phyloP scores from a whole-genome alignment of 2,113 vertebrate species.

The Macaca nemestrina region DNA sequence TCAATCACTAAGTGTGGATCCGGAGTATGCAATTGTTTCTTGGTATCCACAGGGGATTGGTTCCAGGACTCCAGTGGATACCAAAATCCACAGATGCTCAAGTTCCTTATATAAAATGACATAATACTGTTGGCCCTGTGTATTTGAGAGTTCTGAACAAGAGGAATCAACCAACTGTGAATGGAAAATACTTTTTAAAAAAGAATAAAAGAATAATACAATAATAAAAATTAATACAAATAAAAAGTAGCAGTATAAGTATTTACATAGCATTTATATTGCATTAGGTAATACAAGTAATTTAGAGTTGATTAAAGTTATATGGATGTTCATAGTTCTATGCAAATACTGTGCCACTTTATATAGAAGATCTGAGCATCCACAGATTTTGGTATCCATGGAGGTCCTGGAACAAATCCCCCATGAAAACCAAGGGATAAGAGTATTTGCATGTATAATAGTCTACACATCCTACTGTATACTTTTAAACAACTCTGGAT shows the following conservation, averaged over 20 bases:
- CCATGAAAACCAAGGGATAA: background rate
- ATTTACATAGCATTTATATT: background rate
- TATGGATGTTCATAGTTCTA: background rate
- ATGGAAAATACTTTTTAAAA: background rate
- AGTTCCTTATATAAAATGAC: background rate
- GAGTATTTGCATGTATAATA: background rate
- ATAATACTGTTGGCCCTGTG: background rate
- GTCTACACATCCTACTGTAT: background rate
- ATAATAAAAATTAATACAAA: background rate
- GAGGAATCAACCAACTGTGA: background rate
- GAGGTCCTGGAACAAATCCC: background rate
- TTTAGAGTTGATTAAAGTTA: background rate
- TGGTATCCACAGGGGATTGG: background rate
- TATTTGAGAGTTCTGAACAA: background rate
- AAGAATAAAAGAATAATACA: background rate
- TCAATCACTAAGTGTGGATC: background rate
- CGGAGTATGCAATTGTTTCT: background rate
- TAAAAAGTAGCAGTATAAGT: background rate
- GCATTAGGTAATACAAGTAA: background rate
- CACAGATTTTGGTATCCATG: background rate
- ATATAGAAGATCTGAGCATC: background rate
- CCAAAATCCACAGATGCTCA: background rate
- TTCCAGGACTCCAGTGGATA: background rate
- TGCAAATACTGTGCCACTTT: background rate
- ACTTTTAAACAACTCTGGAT: background rate